phyloP scores from a whole-genome alignment of 1,140 invertebrate species.

The Eciton burchellii region DNA sequence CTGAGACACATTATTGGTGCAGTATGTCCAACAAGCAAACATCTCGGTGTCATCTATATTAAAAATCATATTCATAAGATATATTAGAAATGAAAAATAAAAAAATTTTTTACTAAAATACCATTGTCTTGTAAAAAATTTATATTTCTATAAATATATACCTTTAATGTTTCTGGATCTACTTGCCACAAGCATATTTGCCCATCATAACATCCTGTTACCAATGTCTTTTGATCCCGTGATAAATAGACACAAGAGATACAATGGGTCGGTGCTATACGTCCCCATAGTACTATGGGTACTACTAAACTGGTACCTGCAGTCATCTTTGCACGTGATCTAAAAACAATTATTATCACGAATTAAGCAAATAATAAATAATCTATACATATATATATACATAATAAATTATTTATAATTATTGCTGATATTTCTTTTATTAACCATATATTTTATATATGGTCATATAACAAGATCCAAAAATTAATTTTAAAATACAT shows the following conservation, averaged over 20 bases:
- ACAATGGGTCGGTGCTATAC: slow-evolving; percentile 97
- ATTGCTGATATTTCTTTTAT: background rate
- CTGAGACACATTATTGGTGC: slow-evolving; percentile 97
- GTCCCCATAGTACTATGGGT: slow-evolving; percentile 98
- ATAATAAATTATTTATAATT: background rate
- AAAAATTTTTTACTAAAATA: background rate
- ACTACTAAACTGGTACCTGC: slow-evolving; percentile 95
- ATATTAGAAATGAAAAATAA: background rate
- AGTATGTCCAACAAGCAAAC: slow-evolving; percentile 97
- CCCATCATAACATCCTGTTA: slow-evolving; percentile 99
- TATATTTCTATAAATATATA: slow-evolving; percentile 70
- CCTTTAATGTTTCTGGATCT: slow-evolving; percentile 91
- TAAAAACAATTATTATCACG: slow-evolving; percentile 64
- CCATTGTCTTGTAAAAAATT: background rate
- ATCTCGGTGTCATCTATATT: slow-evolving; percentile 95
- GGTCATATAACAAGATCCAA: background rate
- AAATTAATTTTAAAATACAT: background rate
- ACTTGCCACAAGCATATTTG: slow-evolving; percentile 99
- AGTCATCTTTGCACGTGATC: slow-evolving; percentile 88
- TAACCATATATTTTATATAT: background rate
- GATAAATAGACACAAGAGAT: slow-evolving; percentile 97
- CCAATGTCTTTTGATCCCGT: slow-evolving; percentile 95
- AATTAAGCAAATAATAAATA: slow-evolving; percentile 31
- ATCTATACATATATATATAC: no score
- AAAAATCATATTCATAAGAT: slow-evolving; percentile 37